These are phyloP conservation scores for Aphelenchoides fujianensis DNA, from an alignment of 1,140 invertebrate genomes.

Conservation along the genomic window DNA sequence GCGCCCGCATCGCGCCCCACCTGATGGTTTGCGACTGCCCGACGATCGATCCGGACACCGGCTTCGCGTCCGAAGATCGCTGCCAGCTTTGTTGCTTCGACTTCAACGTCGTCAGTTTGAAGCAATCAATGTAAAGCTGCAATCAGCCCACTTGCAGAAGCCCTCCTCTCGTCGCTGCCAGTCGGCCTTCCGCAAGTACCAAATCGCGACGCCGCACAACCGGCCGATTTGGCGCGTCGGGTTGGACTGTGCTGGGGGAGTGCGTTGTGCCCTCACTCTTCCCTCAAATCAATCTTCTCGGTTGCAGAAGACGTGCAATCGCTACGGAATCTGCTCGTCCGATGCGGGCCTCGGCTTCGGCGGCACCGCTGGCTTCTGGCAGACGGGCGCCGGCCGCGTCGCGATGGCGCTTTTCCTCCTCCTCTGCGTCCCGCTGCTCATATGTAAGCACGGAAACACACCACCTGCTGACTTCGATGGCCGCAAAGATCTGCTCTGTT, in stretches of 20 bases:
- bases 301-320: constrained; percentile 61
- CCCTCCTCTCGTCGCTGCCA: constrained; percentile 60
- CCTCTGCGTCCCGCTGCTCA: constrained; percentile 16
- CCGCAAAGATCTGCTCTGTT: no score
- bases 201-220: constrained; percentile 49
- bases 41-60: constrained; percentile 59
- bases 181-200: constrained; percentile 60
- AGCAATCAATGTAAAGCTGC: constrained; percentile 2
- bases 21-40: constrained; percentile 61
- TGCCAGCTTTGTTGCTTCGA: constrained; percentile 62
- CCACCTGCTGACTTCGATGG: no score
- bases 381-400: constrained; percentile 3
- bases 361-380: constrained; percentile 24
- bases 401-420: constrained; percentile 30
- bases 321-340: constrained; percentile 57
- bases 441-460: no score
- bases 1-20: constrained; percentile 56
- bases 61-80: constrained; percentile 59
- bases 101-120: constrained; percentile 55
- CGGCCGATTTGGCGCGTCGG: constrained; percentile 61
- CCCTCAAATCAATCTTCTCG: no score
- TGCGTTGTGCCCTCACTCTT: no score
- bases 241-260: constrained; percentile 60
- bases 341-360: constrained; percentile 15
- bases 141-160: constrained; percentile 47